Evolutionary conservation across 2,797 vertebrate species (phyloP), one percentile per base, ranked within the genome.

Genomic region (Ptychobarbus kaznakovi): DNA sequence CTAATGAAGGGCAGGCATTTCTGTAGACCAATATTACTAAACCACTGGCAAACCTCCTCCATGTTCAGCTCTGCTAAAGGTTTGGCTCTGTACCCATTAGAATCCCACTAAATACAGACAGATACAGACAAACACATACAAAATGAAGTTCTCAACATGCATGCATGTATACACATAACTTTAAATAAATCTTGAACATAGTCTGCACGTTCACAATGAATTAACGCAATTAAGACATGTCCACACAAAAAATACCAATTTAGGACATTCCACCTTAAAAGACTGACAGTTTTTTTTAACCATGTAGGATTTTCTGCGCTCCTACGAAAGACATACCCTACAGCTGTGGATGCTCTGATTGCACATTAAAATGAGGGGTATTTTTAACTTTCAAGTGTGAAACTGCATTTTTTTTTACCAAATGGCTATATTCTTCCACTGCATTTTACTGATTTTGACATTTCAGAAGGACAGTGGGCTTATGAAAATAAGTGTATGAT

Each of bases 1-100:
- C 89, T 93, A 90, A 96, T 95, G 92, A 92, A 92, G 88, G 94
- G 92, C 76, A 94, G 91, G 88, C 94, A 95, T 91, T 94, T 95
- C 80, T 93, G 86, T 53, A 93, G 90, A 81, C 94, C 93, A 82
- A 94, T 93, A 82, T 86, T 92, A 82, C 89, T 90, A 91, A 96
- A 95, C 94, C 94, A 96, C 86, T 91, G 93, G 93, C 95, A 97
- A 89, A 95, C 89, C 87, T 93, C 93, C 77, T 95, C 94, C 78
- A 88, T 95, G 94, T 92, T 94, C 86, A 96, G 87, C 90, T 95
- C 93, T 88, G 88, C 87, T 15, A 96, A 92, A 90, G 88, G 87
- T 93, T 94, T 96, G 91, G 89, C 90, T 88, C 70, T 89, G 70
- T 86, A 89, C 85, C 89, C 81, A 65, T 91, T 86, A 70, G 73